Percentiles rank a stretch among this genome's conserved stretches.
Evolutionary conservation across 2,113 vertebrate genomes (phyloP).

Genomic region (Periophthalmus modestus): DNA sequence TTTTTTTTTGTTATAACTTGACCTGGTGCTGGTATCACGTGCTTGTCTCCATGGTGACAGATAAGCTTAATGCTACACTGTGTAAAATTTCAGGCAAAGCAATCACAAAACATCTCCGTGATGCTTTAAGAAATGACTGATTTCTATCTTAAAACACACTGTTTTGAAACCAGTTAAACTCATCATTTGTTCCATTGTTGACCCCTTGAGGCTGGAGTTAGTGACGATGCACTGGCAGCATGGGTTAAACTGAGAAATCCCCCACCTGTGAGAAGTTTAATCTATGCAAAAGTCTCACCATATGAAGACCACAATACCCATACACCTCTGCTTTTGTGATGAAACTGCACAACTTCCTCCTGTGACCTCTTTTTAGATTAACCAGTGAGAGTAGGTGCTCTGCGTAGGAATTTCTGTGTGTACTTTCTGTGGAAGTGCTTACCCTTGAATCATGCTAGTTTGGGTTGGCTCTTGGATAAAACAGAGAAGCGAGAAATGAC

Average conservation of each 20-base stretch:
- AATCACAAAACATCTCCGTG: no score
- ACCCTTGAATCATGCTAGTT: not conserved
- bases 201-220: no score
- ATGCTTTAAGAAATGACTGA: no score
- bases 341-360: slow-evolving; percentile 28
- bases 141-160: no score
- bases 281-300: slow-evolving; percentile 20
- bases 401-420: not conserved
- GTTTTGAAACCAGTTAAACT: no score
- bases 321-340: slow-evolving; percentile 8
- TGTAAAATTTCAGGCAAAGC: no score
- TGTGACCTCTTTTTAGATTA: slow-evolving; percentile 6
- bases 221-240: not conserved
- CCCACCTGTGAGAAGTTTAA: slow-evolving; percentile 4
- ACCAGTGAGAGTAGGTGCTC: slow-evolving; percentile 6
- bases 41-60: no score
- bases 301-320: slow-evolving; percentile 32
- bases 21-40: no score
- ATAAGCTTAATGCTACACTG: no score
- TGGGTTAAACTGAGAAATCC: not conserved
- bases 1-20: no score
- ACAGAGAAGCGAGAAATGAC: not conserved
- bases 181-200: no score
- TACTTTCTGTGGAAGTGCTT: not conserved
- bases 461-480: not conserved